Evolutionary conservation across 2,113 vertebrate species (phyloP), one percentile per base, ranked within the genome.

Genomic region (Epinephelus moara): DNA sequence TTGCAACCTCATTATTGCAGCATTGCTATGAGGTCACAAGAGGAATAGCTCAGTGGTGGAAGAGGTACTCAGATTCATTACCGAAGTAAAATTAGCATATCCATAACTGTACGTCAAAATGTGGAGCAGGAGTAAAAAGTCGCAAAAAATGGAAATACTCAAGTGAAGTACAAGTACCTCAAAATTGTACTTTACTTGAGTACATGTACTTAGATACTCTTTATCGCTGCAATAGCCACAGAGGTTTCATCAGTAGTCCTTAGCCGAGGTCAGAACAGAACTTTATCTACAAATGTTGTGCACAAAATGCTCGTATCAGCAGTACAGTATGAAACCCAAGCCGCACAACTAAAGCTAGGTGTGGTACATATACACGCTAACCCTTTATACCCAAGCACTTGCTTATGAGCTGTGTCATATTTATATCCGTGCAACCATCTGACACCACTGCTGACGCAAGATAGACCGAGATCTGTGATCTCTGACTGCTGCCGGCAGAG

Each of bases 361-460:
- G 92, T 87, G 88, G 80, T 90, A 89, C 92, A 93, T 91, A 70
- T 89, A 90, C 88, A 93, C 82, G 68, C 92, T n/a, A 73, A 85
- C 74, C 76, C 88, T 89, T 89, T 88, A 92, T 93, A 89, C 89
- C 79, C 76, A 66, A 74, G 82, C 76, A 91, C 85, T 93, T 64
- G 92, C 88, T 92, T 92, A 88, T 92, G 90, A 93, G 91, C 85
- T 74, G 88, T 85, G 88, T 85, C 86, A 91, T 94, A 94, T 95
- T 94, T 95, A 94, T 94, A 95, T 89, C 93, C 88, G 37, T n/a
- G 78, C 70, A 84, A 92, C 56, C 89, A 95, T 88, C 85, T 71
- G 94, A 96, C 92, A 95, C 94, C 92, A 2, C 80, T 93, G 94
- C 94, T 95, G 94, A 95, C 89, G 85, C 91, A 94, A 91, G 87